Percentiles rank a stretch among this genome's conserved stretches.
Conservation (phyloP, 1,140 invertebrate species). For the Penaeus indicus region DNA sequence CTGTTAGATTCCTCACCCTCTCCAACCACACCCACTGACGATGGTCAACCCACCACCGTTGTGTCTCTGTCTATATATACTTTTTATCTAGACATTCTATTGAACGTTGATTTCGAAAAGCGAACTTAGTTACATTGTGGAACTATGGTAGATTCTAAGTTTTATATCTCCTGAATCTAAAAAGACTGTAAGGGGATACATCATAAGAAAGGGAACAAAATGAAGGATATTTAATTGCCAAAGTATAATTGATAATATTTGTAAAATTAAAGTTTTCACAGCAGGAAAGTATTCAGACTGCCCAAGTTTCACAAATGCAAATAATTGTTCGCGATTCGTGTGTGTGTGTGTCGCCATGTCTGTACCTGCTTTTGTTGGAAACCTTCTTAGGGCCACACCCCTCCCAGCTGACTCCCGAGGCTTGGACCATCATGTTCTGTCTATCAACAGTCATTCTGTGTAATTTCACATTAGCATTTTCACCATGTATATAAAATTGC, state of each 20-base stretch:
- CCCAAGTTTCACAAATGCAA: slow-evolving; percentile 56
- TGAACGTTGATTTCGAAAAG: too few species aligned
- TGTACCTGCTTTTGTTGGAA: slow-evolving; percentile 60
- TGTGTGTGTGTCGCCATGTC: slow-evolving; percentile 61
- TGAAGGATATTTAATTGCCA: not conserved
- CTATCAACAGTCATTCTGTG: not conserved
- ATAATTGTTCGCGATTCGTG: slow-evolving; percentile 47
- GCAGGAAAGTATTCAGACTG: not conserved
- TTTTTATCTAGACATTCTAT: too few species aligned
- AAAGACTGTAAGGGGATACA: too few species aligned
- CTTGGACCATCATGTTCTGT: slow-evolving; percentile 35
- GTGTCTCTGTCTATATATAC: not conserved
- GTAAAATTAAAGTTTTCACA: not conserved
- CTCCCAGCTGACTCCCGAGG: slow-evolving; percentile 42
- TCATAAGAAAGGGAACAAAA: not conserved
- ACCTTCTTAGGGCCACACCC: slow-evolving; percentile 59
- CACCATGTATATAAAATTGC: not conserved
- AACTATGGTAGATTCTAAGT: too few species aligned
- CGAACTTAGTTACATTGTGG: too few species aligned
- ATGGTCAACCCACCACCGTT: slow-evolving; percentile 8
- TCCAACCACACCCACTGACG: not conserved
- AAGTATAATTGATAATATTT: not conserved
- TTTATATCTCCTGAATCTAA: too few species aligned
- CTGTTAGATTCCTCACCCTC: not conserved
- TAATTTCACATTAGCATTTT: not conserved